Percentiles rank a stretch among this genome's conserved stretches.
phyloP scores from a whole-genome alignment of 2,113 vertebrate species.

The Pachycephala philippinensis region DNA sequence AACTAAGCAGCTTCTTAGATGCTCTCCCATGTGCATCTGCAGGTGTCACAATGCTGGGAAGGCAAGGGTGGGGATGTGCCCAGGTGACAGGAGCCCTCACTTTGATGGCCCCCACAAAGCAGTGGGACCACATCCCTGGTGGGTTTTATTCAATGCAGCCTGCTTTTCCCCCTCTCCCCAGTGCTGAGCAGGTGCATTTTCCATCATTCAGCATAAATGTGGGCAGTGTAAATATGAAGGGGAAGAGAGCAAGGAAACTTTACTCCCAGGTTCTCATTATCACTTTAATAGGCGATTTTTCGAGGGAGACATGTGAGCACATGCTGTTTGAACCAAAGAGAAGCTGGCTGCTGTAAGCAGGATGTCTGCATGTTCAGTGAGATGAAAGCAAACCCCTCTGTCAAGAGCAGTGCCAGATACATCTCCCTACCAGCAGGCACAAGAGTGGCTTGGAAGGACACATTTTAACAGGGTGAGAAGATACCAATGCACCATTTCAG shows the following conservation, averaged over 20 bases:
- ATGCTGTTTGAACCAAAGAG: neutral
- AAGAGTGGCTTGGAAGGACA: fast-evolving
- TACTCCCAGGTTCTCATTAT: neutral
- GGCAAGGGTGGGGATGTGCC: neutral
- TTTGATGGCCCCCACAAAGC: neutral
- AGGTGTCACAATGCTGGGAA: neutral
- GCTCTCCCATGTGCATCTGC: neutral
- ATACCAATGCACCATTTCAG: neutral
- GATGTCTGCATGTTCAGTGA: fast-evolving
- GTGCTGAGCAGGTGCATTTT: fast-evolving
- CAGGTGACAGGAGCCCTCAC: neutral
- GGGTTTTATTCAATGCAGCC: neutral
- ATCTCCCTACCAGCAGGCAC: neutral
- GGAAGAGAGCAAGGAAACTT: neutral
- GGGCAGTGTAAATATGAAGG: neutral
- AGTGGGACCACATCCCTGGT: neutral
- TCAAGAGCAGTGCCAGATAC: neutral
- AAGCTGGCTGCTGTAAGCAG: neutral
- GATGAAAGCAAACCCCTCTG: neutral
- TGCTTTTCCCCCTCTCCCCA: neutral
- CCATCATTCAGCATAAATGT: neutral
- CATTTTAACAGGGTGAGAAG: neutral
- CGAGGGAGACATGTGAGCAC: neutral
- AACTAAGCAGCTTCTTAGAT: neutral
- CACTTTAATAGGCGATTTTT: neutral